Percentiles rank a stretch among this genome's conserved stretches.
Evolutionary conservation across 2,113 vertebrate species (phyloP).

Genomic region (Taxidea taxus): DNA sequence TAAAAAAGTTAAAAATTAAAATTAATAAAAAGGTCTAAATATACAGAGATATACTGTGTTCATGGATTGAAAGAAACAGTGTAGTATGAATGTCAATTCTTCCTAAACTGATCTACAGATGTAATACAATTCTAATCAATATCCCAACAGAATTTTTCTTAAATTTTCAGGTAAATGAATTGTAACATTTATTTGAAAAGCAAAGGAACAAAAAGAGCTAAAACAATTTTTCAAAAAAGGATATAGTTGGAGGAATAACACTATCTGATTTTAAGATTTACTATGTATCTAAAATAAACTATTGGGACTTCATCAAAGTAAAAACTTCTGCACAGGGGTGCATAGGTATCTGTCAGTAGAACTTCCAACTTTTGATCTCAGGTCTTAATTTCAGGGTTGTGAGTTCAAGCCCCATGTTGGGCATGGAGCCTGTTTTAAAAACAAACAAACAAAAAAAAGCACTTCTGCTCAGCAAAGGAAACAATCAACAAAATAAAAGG

Average conservation of each 20-base stretch:
- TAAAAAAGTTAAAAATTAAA: background rate
- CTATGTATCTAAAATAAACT: background rate
- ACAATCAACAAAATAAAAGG: too few relatives aligned
- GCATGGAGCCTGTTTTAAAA: background rate
- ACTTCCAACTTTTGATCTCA: background rate
- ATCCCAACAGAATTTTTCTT: background rate
- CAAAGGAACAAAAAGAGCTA: background rate
- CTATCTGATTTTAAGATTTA: background rate
- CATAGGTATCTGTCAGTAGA: background rate
- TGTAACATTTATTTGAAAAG: constrained; percentile 5
- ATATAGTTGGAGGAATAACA: background rate
- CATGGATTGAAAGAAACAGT: background rate
- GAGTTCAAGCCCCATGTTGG: background rate
- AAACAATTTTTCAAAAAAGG: background rate
- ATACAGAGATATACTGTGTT: background rate
- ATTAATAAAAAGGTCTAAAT: background rate
- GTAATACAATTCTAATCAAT: background rate
- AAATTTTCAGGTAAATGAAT: background rate
- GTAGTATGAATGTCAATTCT: background rate
- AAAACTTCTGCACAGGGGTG: background rate
- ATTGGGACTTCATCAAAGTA: background rate
- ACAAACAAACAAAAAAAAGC: background rate
- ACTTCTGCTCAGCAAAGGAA: too few relatives aligned
- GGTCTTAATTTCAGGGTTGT: background rate
- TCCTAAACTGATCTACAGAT: background rate